A percentile compares a stretch with the other conserved stretches of the same genome.
Conservation (phyloP, 64 coral and sea anemone species). For the Montipora sp. region DNA sequence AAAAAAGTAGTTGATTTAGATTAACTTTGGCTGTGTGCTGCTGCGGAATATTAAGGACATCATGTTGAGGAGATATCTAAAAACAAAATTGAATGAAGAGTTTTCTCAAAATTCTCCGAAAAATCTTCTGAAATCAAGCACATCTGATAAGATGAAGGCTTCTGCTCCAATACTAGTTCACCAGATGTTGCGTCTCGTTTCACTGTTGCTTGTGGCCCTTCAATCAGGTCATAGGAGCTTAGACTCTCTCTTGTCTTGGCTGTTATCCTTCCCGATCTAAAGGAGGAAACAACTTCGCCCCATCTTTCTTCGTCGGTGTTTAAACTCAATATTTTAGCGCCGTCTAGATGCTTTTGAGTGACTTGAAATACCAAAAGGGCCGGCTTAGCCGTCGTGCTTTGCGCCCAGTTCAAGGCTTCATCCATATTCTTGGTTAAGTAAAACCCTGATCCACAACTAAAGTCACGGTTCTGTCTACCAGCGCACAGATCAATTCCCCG, state of each 20-base stretch:
- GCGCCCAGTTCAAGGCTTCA: slow-evolving; percentile 26
- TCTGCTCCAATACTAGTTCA: neutral
- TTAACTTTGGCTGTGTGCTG: too few species aligned
- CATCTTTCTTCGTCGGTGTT: neutral
- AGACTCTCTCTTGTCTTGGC: slow-evolving; percentile 15
- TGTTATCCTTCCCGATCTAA: slow-evolving; percentile 9
- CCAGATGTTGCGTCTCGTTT: neutral
- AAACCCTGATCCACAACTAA: slow-evolving; percentile 82
- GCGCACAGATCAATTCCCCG: slow-evolving; percentile 58
- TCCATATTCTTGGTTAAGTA: slow-evolving; percentile 62
- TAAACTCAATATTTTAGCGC: slow-evolving; percentile 3
- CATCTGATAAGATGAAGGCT: slow-evolving; percentile 46
- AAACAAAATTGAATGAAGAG: slow-evolving; percentile 47
- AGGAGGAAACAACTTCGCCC: slow-evolving; percentile 21
- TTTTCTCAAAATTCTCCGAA: slow-evolving; percentile 17
- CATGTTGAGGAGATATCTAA: too few species aligned
- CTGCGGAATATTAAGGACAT: too few species aligned
- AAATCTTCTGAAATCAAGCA: slow-evolving; percentile 62
- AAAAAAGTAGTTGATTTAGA: too few species aligned
- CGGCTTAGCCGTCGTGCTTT: slow-evolving; percentile 44
- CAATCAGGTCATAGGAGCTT: slow-evolving; percentile 38
- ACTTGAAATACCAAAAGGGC: slow-evolving; percentile 76
- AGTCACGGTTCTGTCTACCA: slow-evolving; percentile 70
- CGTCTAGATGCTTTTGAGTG: neutral
- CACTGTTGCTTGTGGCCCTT: slow-evolving; percentile 35